Percentiles rank a stretch among this genome's conserved stretches.
Evolutionary conservation across 2,888 invertebrate species (phyloP).

Genomic region (Calliphora vomitoria): DNA sequence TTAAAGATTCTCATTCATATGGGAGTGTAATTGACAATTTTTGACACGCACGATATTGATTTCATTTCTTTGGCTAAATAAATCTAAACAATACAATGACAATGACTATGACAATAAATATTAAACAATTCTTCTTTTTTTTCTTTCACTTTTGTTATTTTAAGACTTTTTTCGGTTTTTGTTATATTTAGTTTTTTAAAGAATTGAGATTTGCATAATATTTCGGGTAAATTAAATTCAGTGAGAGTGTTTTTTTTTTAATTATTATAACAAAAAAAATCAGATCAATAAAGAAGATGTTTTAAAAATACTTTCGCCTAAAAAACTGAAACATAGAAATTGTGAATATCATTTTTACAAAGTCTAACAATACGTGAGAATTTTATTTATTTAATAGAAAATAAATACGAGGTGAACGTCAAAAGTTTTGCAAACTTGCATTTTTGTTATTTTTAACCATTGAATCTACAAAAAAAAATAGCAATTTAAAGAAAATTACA

Average conservation of each 20-base stretch:
- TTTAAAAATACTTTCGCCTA: slow-evolving; percentile 47
- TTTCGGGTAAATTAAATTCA: slow-evolving; percentile 21
- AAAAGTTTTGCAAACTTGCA: not conserved
- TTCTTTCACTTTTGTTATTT: slow-evolving; percentile 47
- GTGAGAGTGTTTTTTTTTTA: slow-evolving; percentile 5
- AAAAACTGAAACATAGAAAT: not conserved
- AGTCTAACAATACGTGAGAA: slow-evolving; percentile 19
- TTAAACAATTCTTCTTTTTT: slow-evolving; percentile 40
- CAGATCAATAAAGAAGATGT: not conserved
- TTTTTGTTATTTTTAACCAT: too few species aligned
- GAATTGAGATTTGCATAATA: slow-evolving; percentile 12
- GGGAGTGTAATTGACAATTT: slow-evolving; percentile 45
- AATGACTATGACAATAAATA: not conserved
- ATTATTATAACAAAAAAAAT: not conserved
- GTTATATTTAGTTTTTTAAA: not conserved
- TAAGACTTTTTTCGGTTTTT: not conserved
- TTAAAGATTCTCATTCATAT: not conserved
- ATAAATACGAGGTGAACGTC: not conserved
- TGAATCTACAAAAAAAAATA: too few species aligned
- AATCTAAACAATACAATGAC: slow-evolving; percentile 7
- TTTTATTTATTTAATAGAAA: slow-evolving; percentile 31
- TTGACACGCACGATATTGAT: slow-evolving; percentile 42
- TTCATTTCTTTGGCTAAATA: slow-evolving; percentile 14
- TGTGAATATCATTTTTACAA: not conserved
- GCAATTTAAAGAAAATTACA: too few species aligned